Evolutionary conservation across 1,140 invertebrate species (phyloP).

Genomic region (Apis mellifera): Amel_HAv3.1 CM009934.2:11687501-11688000

Average conservation of each 20-base stretch:
- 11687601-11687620: too few relatives aligned
- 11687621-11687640: not conserved
- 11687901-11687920: too few relatives aligned
- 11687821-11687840: not conserved
- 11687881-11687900: not conserved
- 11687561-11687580: not conserved
- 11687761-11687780: conserved; percentile 94
- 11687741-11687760: conserved; percentile 94
- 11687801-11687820: conserved; percentile 86
- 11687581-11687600: not conserved
- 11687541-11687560: not conserved
- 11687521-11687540: not conserved
- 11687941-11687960: not conserved
- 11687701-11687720: conserved; percentile 89
- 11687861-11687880: not conserved
- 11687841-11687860: too few relatives aligned
- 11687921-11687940: too few relatives aligned
- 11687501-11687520: conserved; percentile 15
- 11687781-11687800: conserved; percentile 95
- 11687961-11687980: too few relatives aligned
- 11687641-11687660: not conserved
- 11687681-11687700: not conserved
- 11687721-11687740: conserved; percentile 95
- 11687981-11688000: not conserved
- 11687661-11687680: not conserved